These are phyloP conservation scores for Cacatua alba DNA, from an alignment of 2,113 vertebrate genomes.

Conservation along the genomic window DNA sequence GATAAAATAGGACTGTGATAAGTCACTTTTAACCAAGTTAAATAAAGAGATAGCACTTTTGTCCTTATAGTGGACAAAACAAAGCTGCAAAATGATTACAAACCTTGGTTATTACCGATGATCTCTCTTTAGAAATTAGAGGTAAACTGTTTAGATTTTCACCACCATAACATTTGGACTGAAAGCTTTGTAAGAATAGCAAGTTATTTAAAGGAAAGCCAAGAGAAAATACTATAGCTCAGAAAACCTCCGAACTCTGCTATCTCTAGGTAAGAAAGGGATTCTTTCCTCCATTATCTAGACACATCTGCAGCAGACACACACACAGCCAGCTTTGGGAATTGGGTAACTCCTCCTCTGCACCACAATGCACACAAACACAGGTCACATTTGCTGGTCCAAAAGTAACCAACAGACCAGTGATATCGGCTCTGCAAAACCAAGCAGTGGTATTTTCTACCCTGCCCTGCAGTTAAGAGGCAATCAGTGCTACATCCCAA, in stretches of 20 bases:
- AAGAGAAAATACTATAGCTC: neutral
- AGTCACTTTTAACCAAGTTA: neutral
- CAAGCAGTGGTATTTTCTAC: neutral
- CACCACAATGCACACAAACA: neutral
- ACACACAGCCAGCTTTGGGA: neutral
- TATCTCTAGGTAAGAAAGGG: fast-evolving
- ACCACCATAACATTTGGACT: fast-evolving
- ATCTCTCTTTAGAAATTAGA: neutral
- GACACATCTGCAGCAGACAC: neutral
- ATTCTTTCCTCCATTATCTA: neutral
- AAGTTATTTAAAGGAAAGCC: neutral
- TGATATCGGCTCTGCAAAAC: no score
- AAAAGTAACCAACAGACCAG: neutral
- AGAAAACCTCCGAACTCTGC: neutral
- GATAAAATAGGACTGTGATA: neutral
- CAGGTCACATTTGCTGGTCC: neutral
- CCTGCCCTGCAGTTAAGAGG: neutral
- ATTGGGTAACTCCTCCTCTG: neutral
- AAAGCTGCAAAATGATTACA: neutral
- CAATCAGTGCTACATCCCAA: neutral
- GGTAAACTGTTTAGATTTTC: neutral
- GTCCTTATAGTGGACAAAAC: neutral
- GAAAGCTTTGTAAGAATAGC: fast-evolving
- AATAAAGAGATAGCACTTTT: neutral
- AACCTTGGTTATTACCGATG: neutral